Percentiles rank a stretch among this genome's conserved stretches.
Evolutionary conservation across 2,888 invertebrate genomes (phyloP).

Genomic region (Pteria penguin): DNA sequence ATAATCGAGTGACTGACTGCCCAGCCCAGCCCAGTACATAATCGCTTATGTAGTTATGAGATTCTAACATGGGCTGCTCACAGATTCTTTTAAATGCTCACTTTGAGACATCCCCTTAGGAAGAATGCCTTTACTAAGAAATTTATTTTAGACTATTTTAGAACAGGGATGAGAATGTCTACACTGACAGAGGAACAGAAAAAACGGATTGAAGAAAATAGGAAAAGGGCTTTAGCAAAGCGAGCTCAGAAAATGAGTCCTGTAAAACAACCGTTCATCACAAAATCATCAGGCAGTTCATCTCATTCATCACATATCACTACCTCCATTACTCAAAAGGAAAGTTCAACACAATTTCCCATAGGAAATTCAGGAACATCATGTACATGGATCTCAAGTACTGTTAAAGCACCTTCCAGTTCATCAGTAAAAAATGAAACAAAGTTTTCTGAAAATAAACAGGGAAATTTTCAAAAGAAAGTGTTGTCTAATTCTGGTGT

Average conservation of each 20-base stretch:
- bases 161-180: no score
- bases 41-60: no score
- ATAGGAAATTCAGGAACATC: neutral
- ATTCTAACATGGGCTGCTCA: no score
- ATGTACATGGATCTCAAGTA: neutral
- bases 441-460: neutral
- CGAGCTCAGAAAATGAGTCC: conserved; percentile 62
- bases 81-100: no score
- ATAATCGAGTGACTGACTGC: no score
- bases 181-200: conserved; percentile 80
- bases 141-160: no score
- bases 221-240: conserved; percentile 79
- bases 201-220: conserved; percentile 80
- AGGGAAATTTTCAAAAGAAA: neutral
- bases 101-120: no score
- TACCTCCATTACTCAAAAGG: neutral
- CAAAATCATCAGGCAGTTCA: neutral
- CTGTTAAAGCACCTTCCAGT: neutral
- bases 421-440: neutral
- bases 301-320: neutral
- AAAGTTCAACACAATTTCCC: neutral
- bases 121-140: no score
- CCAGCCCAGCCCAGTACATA: no score
- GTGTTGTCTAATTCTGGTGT: neutral
- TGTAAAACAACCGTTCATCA: neutral